phyloP scores from a whole-genome alignment of 2,113 vertebrate genomes.

The Microcebus griseorufus region DNA sequence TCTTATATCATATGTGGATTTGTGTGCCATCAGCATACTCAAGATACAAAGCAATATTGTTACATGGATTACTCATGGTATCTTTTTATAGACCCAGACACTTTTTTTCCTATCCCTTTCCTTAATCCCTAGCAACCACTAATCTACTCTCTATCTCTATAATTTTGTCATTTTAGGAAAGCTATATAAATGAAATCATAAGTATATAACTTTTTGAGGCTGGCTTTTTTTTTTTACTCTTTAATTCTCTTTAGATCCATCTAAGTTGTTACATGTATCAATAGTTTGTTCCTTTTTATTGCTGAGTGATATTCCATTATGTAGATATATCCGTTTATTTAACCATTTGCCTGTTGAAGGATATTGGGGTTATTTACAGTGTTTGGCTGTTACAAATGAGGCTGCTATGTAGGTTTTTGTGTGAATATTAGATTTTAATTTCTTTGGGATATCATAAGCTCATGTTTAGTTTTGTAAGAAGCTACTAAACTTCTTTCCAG shows the following conservation, averaged over 20 bases:
- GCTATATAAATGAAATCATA: background rate
- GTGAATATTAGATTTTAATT: slow-evolving; percentile 2
- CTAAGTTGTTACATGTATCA: background rate
- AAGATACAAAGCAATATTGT: background rate
- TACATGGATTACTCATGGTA: background rate
- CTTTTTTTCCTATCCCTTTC: background rate
- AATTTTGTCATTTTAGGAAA: slow-evolving; percentile 2
- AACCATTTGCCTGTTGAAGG: background rate
- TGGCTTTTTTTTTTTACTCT: background rate
- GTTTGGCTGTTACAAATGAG: background rate
- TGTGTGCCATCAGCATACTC: background rate
- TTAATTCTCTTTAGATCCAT: slow-evolving; percentile 7
- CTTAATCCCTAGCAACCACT: background rate
- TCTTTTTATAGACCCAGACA: background rate
- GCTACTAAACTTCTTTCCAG: background rate
- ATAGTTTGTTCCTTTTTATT: slow-evolving; percentile 28
- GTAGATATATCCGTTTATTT: background rate
- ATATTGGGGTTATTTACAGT: background rate
- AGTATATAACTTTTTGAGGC: background rate
- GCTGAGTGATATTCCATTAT: background rate
- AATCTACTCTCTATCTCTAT: background rate
- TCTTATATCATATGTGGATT: background rate
- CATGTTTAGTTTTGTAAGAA: background rate
- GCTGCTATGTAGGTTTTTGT: background rate
- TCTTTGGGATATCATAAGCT: background rate